Evolutionary conservation across 2,888 invertebrate species (phyloP).

Genomic region (Yponomeuta evonymella): DNA sequence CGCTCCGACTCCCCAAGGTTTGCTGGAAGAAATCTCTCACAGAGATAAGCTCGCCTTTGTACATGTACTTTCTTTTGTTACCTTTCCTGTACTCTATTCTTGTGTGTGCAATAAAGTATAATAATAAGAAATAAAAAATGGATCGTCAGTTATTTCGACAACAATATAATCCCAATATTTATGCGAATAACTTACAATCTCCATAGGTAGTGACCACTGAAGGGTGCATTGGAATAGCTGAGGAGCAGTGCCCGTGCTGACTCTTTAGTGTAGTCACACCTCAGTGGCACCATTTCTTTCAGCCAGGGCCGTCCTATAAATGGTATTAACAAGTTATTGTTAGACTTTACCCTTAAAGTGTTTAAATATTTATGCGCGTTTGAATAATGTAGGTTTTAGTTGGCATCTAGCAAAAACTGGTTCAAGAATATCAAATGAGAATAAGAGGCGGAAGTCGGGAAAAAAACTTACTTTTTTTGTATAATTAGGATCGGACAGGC

Average conservation of each 20-base stretch:
- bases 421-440: background rate
- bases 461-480: background rate
- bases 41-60: too few relatives aligned
- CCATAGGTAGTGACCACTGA: background rate
- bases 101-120: too few relatives aligned
- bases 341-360: background rate
- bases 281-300: background rate
- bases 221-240: background rate
- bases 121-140: too few relatives aligned
- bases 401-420: background rate
- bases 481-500: too few relatives aligned
- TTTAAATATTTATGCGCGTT: background rate
- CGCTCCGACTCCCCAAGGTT: too few relatives aligned
- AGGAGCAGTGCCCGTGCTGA: background rate
- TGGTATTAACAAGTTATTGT: background rate
- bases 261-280: constrained; percentile 1
- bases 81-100: too few relatives aligned
- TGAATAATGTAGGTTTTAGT: background rate
- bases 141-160: background rate
- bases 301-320: background rate
- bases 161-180: background rate
- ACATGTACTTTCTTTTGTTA: too few relatives aligned
- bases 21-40: too few relatives aligned
- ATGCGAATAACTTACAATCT: background rate
- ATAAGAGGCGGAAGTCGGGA: background rate